Conservation (phyloP, 2,797 vertebrate genomes). For the Pseudotriccus pelzelni region DNA sequence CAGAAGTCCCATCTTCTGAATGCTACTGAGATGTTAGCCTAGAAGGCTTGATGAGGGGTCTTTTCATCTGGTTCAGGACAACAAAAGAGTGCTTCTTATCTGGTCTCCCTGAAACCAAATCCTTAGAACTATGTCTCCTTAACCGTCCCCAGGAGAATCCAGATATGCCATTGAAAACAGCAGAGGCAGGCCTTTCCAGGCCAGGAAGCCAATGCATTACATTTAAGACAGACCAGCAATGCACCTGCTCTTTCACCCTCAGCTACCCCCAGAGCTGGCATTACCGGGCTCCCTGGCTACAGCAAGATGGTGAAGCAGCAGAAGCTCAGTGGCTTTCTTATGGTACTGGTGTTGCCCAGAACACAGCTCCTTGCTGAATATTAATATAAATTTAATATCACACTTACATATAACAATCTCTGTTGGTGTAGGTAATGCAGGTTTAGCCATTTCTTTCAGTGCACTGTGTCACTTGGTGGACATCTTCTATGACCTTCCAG, state of each 20-base stretch:
- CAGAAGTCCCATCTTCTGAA: neutral
- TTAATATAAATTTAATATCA: neutral
- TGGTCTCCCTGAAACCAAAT: neutral
- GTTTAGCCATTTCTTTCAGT: neutral
- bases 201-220: accelerated
- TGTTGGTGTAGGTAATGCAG: neutral
- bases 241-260: neutral
- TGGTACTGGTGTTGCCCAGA: neutral
- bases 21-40: neutral
- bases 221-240: neutral
- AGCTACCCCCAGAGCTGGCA: neutral
- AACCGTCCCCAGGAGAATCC: neutral
- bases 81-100: neutral
- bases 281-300: accelerated
- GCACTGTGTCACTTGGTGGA: neutral
- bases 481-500: neutral
- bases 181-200: neutral
- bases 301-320: neutral
- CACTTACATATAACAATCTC: neutral
- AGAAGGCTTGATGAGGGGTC: neutral
- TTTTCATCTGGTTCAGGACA: neutral
- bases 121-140: neutral
- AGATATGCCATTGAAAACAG: neutral
- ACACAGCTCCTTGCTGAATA: neutral
- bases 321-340: neutral